A percentile compares a stretch with the other conserved stretches of the same genome.
These are phyloP conservation scores for Stramonita haemastoma DNA, from an alignment of 2,888 invertebrate species.

Conservation along the genomic window DNA sequence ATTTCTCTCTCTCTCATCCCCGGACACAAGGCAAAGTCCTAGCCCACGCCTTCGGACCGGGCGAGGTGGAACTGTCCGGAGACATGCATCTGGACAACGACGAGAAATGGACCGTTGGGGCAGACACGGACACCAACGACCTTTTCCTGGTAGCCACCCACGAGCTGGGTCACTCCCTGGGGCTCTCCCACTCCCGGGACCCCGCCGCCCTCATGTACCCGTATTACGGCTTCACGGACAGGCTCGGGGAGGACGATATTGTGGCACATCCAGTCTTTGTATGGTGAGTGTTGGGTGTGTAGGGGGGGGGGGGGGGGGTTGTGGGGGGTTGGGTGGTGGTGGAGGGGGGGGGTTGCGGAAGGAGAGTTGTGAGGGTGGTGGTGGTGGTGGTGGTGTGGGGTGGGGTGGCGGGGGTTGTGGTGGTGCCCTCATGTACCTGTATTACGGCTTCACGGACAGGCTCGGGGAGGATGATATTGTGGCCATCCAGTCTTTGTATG, in stretches of 20 bases:
- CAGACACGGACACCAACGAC: conserved; percentile 50
- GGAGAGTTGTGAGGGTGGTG: no score
- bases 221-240: conserved; percentile 60
- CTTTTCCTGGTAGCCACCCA: conserved; percentile 72
- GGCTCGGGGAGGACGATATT: conserved; percentile 70
- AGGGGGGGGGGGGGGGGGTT: background rate
- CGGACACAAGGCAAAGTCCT: conserved; percentile 45
- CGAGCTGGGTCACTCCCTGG: conserved; percentile 76
- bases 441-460: conserved; percentile 61
- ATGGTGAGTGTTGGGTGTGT: conserved; percentile 17
- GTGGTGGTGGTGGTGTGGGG: no score
- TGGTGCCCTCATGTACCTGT: conserved; percentile 73
- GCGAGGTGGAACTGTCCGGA: conserved; percentile 55
- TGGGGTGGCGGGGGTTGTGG: no score
- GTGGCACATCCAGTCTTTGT: conserved; percentile 62
- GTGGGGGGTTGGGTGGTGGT: background rate
- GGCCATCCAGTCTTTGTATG: conserved; percentile 61
- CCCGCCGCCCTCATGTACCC: conserved; percentile 73
- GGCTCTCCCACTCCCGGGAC: conserved; percentile 71
- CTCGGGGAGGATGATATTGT: conserved; percentile 69
- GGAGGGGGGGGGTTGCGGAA: no score
- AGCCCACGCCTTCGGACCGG: conserved; percentile 74
- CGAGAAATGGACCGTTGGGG: conserved; percentile 69
- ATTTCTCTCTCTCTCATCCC: no score
- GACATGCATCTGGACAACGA: conserved; percentile 74